Base-by-base conservation (phyloP, 2,888 invertebrate species). In the Drosophila picticornis region DNA sequence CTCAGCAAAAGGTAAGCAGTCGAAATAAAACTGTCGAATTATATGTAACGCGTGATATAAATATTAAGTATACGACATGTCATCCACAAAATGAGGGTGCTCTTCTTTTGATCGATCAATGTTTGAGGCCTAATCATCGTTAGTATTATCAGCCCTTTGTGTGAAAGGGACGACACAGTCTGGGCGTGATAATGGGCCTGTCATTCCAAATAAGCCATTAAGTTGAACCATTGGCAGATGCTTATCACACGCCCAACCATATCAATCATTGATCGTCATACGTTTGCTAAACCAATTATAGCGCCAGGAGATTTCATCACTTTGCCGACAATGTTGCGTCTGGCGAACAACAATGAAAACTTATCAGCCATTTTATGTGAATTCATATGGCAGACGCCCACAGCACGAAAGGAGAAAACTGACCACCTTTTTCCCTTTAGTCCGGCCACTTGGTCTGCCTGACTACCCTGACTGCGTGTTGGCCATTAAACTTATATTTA, bases 341-440 rank as follows among this genome's bases (percentile, higher is more conserved):
- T 80, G 70, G 52, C 72, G 51, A 56, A 56, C 59, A 71, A 74
- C 83, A 88, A 84, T 84, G 77, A 90, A 85, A 90, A 73, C 80
- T 76, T 84, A 88, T 84, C 80, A 79, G 40, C 50, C 86, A 75
- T 75, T 85, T 82, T 79, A 82, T 82, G 88, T 50, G 88, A 71
- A 68, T 72, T 82, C 67, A 58, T 72, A 69, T 55, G 58, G 51
- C 56, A 29, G 56, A 25, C 31, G 27, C 25, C 10, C 27, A 50
- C 27, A 46, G 19, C 62, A 29, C 25, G 25, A 46, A 46, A 27
- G 55, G 31, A 25, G 36, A 48, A 16, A 27, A 31, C 29, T 50
- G 51, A 29, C 32, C 32, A 22, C 13, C 50, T 43, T 2, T 34
- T 52, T 2, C 50, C 32, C 59, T 38, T 59, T 29, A 2, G 32